Evolutionary conservation across 2,797 vertebrate species (phyloP), one percentile per base, ranked within the genome.

Genomic region (Heliangelus exortis): DNA sequence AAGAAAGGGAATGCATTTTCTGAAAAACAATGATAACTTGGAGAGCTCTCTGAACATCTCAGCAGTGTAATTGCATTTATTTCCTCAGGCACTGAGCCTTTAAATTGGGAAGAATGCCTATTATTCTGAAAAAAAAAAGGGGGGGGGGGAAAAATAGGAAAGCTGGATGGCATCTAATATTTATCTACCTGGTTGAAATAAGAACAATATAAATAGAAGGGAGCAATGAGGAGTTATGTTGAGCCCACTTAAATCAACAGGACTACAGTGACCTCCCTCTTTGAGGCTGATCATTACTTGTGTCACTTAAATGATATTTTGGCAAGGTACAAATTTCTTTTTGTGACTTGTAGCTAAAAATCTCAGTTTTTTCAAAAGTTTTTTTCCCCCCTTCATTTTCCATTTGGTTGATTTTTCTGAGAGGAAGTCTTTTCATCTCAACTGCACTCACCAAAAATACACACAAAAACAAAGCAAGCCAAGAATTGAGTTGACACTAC

Each of bases 1-100:
- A 87, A 95, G 90, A 93, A 92, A 96, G 66, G 87, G 87, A 80
- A 84, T 33, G 45, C 67, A 33, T 92, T 94, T 93, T 94, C 89
- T 91, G 80, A 88, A 91, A 95, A 96, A 92, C 91, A 90, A 92
- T 83, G 84, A 82, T 87, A 94, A 97, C 88, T 95, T 92, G 74
- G 87, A 94, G 89, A 92, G 91, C 83, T 94, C 85, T 95, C 73
- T 48, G 85, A 96, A 50, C 63, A 90, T 92, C 91, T 93, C 89
- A 61, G 89, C 55, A 34, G 74, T 58, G 93, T 91, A 96, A 97
- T 94, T 92, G 86, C 73, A 89, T 92, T 91, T 95, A 91, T 90
- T 95, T 95, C 85, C 93, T 92, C 94, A 96, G 91, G 91, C 95
- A 95, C 76, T 71, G 59, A 20, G 87, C 36, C 71, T 96, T 94